These are phyloP conservation scores for Drosophila ercepeae DNA, from an alignment of 1,140 invertebrate species.

Conservation along the genomic window DNA sequence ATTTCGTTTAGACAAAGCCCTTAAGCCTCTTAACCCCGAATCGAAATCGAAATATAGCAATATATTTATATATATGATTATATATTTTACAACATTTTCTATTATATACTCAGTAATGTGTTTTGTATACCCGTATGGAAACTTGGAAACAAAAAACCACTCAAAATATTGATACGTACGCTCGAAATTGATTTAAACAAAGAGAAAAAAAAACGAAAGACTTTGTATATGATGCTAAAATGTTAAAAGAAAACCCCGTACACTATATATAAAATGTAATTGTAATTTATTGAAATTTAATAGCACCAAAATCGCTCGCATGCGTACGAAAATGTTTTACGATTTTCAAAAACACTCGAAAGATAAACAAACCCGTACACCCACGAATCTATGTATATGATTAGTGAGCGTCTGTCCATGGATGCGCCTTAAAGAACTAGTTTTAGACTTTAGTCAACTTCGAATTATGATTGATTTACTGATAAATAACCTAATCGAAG, in stretches of 20 bases:
- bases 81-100: slow-evolving; percentile 71
- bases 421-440: slow-evolving; percentile 62
- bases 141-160: slow-evolving; percentile 19
- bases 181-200: slow-evolving; percentile 68
- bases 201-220: slow-evolving; percentile 68
- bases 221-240: slow-evolving; percentile 79
- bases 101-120: slow-evolving; percentile 56
- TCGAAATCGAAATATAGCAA: slow-evolving; percentile 61
- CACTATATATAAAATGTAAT: slow-evolving; percentile 50
- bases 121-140: slow-evolving; percentile 57
- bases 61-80: slow-evolving; percentile 57
- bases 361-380: slow-evolving; percentile 25
- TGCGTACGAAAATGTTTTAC: slow-evolving; percentile 52
- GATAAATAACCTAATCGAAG: slow-evolving; percentile 41
- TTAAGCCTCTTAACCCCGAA: slow-evolving; percentile 46
- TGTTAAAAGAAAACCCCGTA: slow-evolving; percentile 50
- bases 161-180: slow-evolving; percentile 45
- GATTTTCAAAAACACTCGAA: slow-evolving; percentile 53
- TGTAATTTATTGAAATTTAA: slow-evolving; percentile 80
- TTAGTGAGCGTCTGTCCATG: slow-evolving; percentile 60
- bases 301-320: slow-evolving; percentile 63
- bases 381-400: slow-evolving; percentile 66
- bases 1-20: slow-evolving; percentile 49
- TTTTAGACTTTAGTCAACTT: slow-evolving; percentile 54
- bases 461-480: slow-evolving; percentile 46